phyloP scores from a whole-genome alignment of 2,797 vertebrate species.

The Rhadinocentrus ornatus region DNA sequence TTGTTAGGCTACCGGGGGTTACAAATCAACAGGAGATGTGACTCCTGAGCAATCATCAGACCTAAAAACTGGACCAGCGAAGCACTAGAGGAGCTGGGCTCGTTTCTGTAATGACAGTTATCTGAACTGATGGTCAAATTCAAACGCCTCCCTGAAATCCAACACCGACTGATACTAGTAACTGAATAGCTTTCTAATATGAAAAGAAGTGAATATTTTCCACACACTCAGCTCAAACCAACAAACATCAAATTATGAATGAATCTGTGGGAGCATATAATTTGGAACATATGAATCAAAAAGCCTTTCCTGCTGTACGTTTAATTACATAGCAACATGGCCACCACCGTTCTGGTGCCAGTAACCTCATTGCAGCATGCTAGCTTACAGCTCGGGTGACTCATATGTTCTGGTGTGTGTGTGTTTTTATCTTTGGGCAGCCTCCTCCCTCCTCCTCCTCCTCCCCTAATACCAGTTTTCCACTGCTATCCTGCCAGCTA shows the following conservation, averaged over 20 bases:
- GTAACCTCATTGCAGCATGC: constrained; percentile 29
- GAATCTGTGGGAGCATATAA: constrained; percentile 44
- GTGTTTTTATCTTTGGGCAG: constrained; percentile 58
- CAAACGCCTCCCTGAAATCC: constrained; percentile 24
- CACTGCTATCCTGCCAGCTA: constrained; percentile 63
- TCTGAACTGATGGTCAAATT: no score
- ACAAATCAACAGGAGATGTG: constrained; percentile 17
- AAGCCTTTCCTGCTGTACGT: constrained; percentile 41
- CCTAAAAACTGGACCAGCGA: background rate
- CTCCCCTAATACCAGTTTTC: constrained; percentile 63
- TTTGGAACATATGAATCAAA: constrained; percentile 56
- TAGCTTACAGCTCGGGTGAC: constrained; percentile 55
- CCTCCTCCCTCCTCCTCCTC: constrained; percentile 60
- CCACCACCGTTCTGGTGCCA: constrained; percentile 45
- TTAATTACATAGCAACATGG: constrained; percentile 77
- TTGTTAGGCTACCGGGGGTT: constrained; percentile 46
- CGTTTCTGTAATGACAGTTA: background rate
- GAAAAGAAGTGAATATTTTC: background rate
- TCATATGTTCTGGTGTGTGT: constrained; percentile 68
- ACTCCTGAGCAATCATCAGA: background rate
- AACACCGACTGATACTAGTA: constrained; percentile 6
- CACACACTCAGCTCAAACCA: background rate
- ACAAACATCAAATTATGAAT: constrained; percentile 41
- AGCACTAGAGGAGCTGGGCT: background rate
- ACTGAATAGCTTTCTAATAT: background rate